Base-by-base conservation (phyloP, 2,888 invertebrate genomes). In the Clusia tigrina region DNA sequence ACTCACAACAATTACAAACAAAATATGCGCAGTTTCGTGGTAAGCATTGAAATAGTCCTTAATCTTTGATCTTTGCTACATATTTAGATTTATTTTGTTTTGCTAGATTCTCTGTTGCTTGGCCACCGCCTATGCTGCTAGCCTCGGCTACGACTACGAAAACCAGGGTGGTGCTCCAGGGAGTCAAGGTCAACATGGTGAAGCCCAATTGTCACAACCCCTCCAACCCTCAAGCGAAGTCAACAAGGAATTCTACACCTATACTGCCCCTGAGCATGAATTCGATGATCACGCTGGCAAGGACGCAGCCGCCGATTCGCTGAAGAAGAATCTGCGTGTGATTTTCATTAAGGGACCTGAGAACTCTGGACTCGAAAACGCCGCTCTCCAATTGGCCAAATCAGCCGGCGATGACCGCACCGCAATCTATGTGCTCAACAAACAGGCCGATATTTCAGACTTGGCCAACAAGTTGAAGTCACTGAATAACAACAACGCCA, bases 301-400 rank as follows among this genome's bases (percentile, higher is more conserved):
- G 1, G 64, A 77, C 24, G 71, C 68, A 18, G n/a, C n/a, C n/a
- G 63, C 78, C 32, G 67, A 63, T 17, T 71, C 74, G 64, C 53
- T 77, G 61, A 80, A 78, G 65, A 79, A 76, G 2, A 78, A 76
- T 59, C 73, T 81, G 22, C 78, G 79, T n/a, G 79, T 81, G 24
- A 69, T 81, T 24, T 81, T 81, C 66, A 81, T 81, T 60, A 80
- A 79, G 62, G 75, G 81, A 3, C 81, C 81, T 15, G 79, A 78
- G 64, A 72, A 77, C n/a, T 77, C 74, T 24, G 77, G 72, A 2
- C 65, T 76, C 1, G 69, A 72, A 2, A 71, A 76, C 60, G 78
- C 77, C 2, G 79, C 77, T 0, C 67, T 78, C 3, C 76, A 78
- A 62, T 60, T 79, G 59, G 79, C 77, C 56, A 74, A 74, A 24